Evolutionary conservation across 2,113 vertebrate genomes (phyloP).

Genomic region (Jaculus jaculus): DNA sequence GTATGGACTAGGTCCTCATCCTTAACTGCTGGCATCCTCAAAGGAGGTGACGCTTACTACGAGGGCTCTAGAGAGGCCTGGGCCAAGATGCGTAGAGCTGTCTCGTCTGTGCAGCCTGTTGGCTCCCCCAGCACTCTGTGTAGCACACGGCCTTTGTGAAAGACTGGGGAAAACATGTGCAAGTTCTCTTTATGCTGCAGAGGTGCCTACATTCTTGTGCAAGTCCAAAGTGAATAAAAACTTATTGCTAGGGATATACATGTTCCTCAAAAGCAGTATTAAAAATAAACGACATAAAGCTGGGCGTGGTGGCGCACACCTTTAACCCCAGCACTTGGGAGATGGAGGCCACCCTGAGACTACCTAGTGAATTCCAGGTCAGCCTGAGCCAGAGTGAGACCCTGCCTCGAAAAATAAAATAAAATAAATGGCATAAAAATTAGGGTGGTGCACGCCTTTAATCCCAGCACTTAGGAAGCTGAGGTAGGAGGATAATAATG

Average conservation of each 20-base stretch:
- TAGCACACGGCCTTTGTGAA: background rate
- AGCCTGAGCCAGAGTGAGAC: too few species aligned
- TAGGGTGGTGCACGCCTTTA: too few species aligned
- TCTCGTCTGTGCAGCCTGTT: background rate
- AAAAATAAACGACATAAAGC: conserved; percentile 2
- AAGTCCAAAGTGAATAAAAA: background rate
- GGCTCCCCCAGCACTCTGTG: background rate
- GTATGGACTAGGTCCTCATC: background rate
- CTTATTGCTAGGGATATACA: background rate
- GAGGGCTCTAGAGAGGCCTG: background rate
- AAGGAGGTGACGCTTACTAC: background rate
- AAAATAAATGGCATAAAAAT: too few species aligned
- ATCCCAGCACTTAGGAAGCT: too few species aligned
- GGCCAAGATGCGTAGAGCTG: background rate
- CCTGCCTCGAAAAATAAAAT: too few species aligned
- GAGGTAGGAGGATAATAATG: too few species aligned
- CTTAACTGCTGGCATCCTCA: background rate
- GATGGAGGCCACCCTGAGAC: too few species aligned
- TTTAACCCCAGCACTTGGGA: too few species aligned
- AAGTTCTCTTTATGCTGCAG: background rate
- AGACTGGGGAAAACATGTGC: background rate
- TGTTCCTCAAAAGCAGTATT: background rate
- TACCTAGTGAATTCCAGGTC: too few species aligned
- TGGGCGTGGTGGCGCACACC: too few species aligned
- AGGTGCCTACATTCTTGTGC: background rate